These are phyloP conservation scores for Chrysotoxum bicinctum DNA, from an alignment of 2,888 invertebrate species.

Conservation along the genomic window DNA sequence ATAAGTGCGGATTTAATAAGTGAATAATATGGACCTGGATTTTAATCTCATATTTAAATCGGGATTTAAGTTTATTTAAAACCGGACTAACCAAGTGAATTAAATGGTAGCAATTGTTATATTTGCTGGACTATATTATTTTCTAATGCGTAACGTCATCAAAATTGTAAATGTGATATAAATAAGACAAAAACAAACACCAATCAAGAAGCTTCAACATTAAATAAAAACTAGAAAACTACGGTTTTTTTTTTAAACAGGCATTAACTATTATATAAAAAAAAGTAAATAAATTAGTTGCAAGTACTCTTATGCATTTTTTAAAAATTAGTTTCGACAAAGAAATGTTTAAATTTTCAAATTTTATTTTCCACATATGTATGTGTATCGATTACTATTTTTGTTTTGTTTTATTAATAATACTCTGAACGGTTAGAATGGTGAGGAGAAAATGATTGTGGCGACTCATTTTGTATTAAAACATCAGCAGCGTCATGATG, in stretches of 20 bases:
- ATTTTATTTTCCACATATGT: constrained; percentile 39
- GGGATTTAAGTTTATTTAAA: too few relatives aligned
- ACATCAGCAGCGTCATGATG: constrained; percentile 41
- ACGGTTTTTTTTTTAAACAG: not conserved
- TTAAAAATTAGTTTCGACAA: constrained; percentile 1
- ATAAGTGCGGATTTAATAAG: too few relatives aligned
- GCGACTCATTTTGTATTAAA: constrained; percentile 49
- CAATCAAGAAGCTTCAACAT: not conserved
- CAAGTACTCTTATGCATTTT: constrained; percentile 10
- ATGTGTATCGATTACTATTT: constrained; percentile 24
- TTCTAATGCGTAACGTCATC: not conserved
- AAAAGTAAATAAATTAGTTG: not conserved
- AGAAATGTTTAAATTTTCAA: constrained; percentile 65
- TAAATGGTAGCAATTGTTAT: too few relatives aligned
- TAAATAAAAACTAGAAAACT: not conserved
- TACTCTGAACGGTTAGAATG: constrained; percentile 51
- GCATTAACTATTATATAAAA: not conserved
- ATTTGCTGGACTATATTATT: not conserved
- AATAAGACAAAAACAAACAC: not conserved
- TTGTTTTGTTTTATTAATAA: constrained; percentile 51
- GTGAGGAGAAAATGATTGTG: constrained; percentile 55
- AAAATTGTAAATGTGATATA: not conserved
- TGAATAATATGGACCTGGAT: too few relatives aligned
- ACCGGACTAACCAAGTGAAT: too few relatives aligned
- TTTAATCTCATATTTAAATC: too few relatives aligned